phyloP scores from a whole-genome alignment of 2,888 invertebrate species.

The Mesodorylaimus sp. region DNA sequence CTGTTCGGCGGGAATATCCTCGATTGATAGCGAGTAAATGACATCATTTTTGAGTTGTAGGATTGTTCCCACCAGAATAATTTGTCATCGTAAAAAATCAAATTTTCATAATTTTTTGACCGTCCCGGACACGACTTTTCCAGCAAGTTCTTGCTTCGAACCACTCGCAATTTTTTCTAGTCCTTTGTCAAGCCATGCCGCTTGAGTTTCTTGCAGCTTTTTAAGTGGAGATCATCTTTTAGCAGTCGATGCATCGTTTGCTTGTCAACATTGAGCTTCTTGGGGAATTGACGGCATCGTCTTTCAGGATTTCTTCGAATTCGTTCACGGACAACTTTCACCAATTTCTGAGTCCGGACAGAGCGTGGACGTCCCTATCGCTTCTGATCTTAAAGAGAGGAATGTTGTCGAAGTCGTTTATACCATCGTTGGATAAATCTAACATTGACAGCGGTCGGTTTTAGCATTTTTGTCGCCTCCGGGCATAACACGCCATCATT shows the following conservation, averaged over 20 bases:
- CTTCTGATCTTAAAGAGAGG: neutral
- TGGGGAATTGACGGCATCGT: neutral
- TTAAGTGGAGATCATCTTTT: neutral
- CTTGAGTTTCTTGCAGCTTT: neutral
- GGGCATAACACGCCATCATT: neutral
- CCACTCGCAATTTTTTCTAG: neutral
- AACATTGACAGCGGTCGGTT: neutral
- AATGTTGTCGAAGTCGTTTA: neutral
- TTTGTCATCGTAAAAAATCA: neutral
- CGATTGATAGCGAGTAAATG: neutral
- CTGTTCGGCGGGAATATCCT: neutral
- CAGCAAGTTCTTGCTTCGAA: neutral
- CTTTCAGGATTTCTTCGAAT: neutral
- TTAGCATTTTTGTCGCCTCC: neutral
- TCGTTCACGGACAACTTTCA: neutral
- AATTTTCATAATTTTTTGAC: neutral
- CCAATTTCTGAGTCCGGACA: neutral
- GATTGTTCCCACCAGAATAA: neutral
- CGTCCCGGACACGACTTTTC: neutral
- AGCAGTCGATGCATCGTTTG: neutral
- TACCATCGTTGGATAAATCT: neutral
- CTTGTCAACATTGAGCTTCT: neutral
- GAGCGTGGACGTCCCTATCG: neutral
- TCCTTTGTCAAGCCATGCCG: neutral
- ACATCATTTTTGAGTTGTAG: neutral